Evolutionary conservation across 23 tunicate genomes (phyloP), one percentile per base, ranked within the genome.

Genomic region (Oikopleura albicans): DNA sequence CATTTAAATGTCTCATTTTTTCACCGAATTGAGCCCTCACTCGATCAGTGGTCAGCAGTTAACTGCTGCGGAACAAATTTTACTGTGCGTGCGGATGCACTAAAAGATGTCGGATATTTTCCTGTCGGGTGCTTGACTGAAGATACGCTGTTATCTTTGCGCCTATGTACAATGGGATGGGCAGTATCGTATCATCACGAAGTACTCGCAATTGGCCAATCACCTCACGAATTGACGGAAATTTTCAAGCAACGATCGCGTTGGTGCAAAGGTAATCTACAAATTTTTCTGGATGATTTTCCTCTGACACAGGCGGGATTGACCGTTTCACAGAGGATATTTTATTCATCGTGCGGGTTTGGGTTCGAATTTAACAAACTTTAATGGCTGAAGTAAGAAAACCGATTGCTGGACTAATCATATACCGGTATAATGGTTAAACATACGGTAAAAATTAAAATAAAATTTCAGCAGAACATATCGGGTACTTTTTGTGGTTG

Each of bases 151-250:
- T 88, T 92, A 66, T 89, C 94, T 27, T 83, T 92, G 22, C 90
- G 97, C 2, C 76, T 92, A 29, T 92, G 97, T 40, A 89, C 94
- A 1, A 87, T 90, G 97, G 97, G 97, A 0, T 92, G 97, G 97
- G 97, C 94, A 84, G 97, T 92, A n/a, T 91, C 97, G 39, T 92
- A 92, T 86, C 97, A 92, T 87, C 92, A 92, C 84, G 94, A 92
- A 88, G 91, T 92, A 4, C 86, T 92, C 39, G 97, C 97, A 57
- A 88, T 92, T 76, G 97, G 97, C 22, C 94, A 92, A 83, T 90
- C 94, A 0, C 94, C 97, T 85, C 97, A 92, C 91, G 94, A 92
- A 83, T 83, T 90, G 71, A 90, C 94, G 29, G 97, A 92, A 86
- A 90, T 92, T 84, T 92, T 92, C 91, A 92, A 90, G 63, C 94